Conservation (phyloP, 2,113 vertebrate species). For the Hemiprocne comata region DNA sequence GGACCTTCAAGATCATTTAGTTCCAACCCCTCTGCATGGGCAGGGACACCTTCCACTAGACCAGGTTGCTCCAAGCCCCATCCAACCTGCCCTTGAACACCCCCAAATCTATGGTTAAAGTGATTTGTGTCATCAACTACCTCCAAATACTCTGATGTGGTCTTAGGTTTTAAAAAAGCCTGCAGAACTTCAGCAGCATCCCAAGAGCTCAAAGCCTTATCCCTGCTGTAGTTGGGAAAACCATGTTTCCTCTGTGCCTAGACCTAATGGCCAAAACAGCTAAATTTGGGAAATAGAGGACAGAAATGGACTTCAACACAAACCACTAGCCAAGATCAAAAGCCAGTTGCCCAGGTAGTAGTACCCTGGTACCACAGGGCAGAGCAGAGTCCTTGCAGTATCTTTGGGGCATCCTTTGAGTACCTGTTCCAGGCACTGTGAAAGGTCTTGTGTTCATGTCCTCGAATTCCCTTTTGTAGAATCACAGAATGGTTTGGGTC, state of each 20-base stretch:
- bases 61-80: too few relatives aligned
- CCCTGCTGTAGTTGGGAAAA: background rate
- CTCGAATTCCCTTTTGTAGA: background rate
- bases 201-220: background rate
- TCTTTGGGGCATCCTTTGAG: accelerated
- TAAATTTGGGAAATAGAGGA: background rate
- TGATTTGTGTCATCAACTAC: background rate
- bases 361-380: accelerated
- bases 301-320: background rate
- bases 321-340: background rate
- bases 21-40: too few relatives aligned
- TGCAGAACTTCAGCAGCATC: background rate
- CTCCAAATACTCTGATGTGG: background rate
- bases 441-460: background rate
- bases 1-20: too few relatives aligned
- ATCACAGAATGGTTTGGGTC: too few relatives aligned
- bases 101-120: background rate
- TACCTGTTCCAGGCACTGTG: accelerated
- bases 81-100: too few relatives aligned
- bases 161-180: background rate
- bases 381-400: background rate
- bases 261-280: too few relatives aligned
- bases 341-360: background rate
- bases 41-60: too few relatives aligned
- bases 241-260: accelerated